A percentile compares a stretch with the other conserved stretches of the same genome.
These are phyloP conservation scores for Triplophysa siluroides DNA, from an alignment of 2,113 vertebrate species.

Conservation along the genomic window DNA sequence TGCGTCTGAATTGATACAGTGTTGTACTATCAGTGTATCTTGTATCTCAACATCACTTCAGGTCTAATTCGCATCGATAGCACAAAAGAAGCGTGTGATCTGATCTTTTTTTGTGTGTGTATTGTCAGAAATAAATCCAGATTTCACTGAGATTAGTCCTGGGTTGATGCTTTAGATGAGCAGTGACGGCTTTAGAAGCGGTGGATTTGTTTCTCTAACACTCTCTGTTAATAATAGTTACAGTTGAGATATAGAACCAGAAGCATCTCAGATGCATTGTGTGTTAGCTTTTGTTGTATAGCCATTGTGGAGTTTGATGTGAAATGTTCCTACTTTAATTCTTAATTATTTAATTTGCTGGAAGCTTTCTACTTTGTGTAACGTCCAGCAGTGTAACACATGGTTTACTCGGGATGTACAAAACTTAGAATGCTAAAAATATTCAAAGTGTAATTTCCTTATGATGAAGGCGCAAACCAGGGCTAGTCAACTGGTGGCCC, in stretches of 20 bases:
- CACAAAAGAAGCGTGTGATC: background rate
- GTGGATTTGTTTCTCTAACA: background rate
- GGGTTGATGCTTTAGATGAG: conserved; percentile 15
- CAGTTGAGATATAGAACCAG: too few relatives aligned
- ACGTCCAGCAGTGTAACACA: background rate
- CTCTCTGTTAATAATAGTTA: background rate
- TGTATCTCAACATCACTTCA: background rate
- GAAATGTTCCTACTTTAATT: too few relatives aligned
- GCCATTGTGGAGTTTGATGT: too few relatives aligned
- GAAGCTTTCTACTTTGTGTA: too few relatives aligned
- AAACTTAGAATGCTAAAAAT: too few relatives aligned
- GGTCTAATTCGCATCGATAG: background rate
- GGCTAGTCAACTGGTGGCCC: too few relatives aligned
- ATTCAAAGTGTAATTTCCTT: too few relatives aligned
- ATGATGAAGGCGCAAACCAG: too few relatives aligned
- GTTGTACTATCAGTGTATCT: background rate
- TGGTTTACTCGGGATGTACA: background rate
- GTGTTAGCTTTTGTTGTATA: too few relatives aligned
- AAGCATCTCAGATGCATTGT: too few relatives aligned
- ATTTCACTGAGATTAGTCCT: conserved; percentile 9
- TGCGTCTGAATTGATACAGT: background rate
- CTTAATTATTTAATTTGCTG: too few relatives aligned
- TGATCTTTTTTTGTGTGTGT: background rate
- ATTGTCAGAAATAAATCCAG: conserved; percentile 23
- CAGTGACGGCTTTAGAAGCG: background rate